Evolutionary conservation across 2,797 vertebrate genomes (phyloP).

Genomic region (Chiloscyllium punctatum): DNA sequence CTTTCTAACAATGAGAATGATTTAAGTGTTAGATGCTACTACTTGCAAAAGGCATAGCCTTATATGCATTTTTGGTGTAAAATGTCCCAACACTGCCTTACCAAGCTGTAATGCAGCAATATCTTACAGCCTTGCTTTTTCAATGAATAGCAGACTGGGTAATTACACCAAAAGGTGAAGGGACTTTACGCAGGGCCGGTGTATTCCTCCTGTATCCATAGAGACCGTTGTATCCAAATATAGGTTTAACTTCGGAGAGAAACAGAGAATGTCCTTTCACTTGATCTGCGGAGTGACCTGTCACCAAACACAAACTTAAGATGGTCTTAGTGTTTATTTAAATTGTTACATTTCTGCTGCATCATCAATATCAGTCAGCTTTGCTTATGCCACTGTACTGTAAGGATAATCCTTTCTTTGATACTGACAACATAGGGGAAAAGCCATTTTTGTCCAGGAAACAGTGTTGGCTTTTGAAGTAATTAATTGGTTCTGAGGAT

Average conservation of each 20-base stretch:
- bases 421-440: background rate
- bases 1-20: background rate
- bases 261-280: constrained; percentile 42
- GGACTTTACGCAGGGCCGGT: constrained; percentile 39
- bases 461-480: background rate
- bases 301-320: background rate
- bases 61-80: background rate
- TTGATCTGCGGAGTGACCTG: constrained; percentile 40
- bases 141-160: constrained; percentile 39
- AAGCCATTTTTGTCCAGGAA: background rate
- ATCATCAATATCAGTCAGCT: background rate
- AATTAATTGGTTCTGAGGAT: background rate
- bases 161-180: constrained; percentile 36
- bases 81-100: background rate
- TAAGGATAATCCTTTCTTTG: background rate
- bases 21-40: background rate
- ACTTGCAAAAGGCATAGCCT: background rate
- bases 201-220: constrained; percentile 40
- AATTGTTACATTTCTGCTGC: background rate
- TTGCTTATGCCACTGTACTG: background rate
- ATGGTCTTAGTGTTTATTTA: background rate
- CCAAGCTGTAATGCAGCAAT: background rate
- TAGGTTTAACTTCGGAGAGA: constrained; percentile 12
- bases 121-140: background rate
- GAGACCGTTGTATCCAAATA: constrained; percentile 36